Base-by-base conservation (phyloP, 2,888 invertebrate genomes). In the Hyppa rectilinea region DNA sequence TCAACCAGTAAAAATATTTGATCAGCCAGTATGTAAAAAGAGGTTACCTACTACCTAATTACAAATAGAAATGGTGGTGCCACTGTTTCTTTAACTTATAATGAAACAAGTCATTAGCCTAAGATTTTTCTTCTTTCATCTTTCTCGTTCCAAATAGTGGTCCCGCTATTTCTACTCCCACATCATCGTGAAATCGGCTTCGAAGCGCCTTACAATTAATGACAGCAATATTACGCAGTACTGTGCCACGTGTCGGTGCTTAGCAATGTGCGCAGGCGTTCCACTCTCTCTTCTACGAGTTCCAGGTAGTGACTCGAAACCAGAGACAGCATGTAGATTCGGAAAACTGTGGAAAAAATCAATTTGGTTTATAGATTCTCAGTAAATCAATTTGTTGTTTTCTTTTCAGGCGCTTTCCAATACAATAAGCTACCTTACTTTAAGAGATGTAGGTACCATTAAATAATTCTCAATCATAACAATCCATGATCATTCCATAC, bases 261-360 rank as follows among this genome's bases (percentile, higher is more conserved):
- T 3, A 91, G 81, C 4, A 93, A 66, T 3, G 87, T 89, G 61
- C 91, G 88, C 17, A 94, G 80, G 55, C 90, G 86, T 56, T 92
- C 91, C 34, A 90, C 92, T 9, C 78, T 76, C 14, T 91, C 91
- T 59, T 95, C 94, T 62, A 90, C 89, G 7, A 95, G 75, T 61
- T 93, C 88, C 67, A 91, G 91, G 88, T 91, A 92, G 80, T 89
- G 94, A 64, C 95, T 95, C 4, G 92, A 87, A 17, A 95, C 96
- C n/a, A 95, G 74, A 84, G 92, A 90, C 76, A 96, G 78, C 94
- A 95, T 94, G 89, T 96, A 95, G 88, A 94, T 91, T 14, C 93
- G 89, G 20, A 94, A 73, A 81, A 94, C 95, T 96, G 91, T 43
- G 10, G 0, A 89, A 87, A 55, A 62, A 69, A 38, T 6, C 0